A percentile compares a stretch with the other conserved stretches of the same genome.
Conservation (phyloP, 2,888 invertebrate genomes). For the Drosophila cyrtoloma region DNA sequence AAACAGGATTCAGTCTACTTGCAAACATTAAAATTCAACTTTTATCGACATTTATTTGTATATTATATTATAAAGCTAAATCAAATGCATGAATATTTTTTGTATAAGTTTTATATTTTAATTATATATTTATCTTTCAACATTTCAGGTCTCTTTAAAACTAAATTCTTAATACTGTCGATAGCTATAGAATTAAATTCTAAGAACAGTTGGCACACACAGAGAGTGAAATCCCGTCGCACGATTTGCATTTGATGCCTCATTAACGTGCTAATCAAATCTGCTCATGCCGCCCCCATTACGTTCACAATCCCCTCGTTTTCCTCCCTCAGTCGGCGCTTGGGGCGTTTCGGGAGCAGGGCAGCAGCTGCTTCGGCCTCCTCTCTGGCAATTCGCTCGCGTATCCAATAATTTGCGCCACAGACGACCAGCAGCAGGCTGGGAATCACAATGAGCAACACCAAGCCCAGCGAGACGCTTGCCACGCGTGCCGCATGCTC, state of each 20-base stretch:
- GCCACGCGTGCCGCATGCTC: conserved; percentile 92
- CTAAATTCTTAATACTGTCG: not conserved
- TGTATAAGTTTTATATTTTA: not conserved
- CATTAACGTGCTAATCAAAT: conserved; percentile 67
- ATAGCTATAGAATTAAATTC: not conserved
- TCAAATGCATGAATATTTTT: not conserved
- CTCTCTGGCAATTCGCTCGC: conserved; percentile 85
- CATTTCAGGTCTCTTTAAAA: not conserved
- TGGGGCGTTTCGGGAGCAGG: conserved; percentile 52
- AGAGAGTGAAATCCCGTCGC: conserved; percentile 10
- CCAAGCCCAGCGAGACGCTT: conserved; percentile 91
- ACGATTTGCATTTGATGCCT: conserved; percentile 41
- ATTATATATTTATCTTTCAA: not conserved
- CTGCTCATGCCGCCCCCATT: conserved; percentile 14
- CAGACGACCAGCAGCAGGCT: conserved; percentile 90
- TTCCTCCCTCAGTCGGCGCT: conserved; percentile 5
- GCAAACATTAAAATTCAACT: not conserved
- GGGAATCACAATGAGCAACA: conserved; percentile 91
- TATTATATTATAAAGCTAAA: not conserved
- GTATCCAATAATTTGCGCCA: conserved; percentile 88
- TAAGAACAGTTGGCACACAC: not conserved
- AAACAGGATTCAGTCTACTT: not conserved
- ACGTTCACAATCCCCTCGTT: conserved; percentile 19
- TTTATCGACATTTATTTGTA: not conserved
- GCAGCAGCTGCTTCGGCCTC: conserved; percentile 76